Evolutionary conservation across 2,888 invertebrate genomes (phyloP).

Genomic region (Aphodius granarius): DNA sequence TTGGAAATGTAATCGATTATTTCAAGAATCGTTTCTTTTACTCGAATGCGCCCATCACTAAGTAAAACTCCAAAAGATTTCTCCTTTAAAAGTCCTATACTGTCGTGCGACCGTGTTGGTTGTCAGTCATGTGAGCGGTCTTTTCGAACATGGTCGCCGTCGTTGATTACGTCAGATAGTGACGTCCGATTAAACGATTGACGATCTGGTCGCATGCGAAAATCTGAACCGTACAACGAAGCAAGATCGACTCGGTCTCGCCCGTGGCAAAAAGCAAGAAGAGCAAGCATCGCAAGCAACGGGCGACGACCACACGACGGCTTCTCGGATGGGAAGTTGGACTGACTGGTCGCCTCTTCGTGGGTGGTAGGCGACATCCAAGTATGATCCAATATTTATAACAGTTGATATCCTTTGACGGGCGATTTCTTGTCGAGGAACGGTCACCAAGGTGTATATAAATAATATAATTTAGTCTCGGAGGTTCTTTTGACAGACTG

Average conservation of each 20-base stretch:
- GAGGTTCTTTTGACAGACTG: slow-evolving; percentile 46
- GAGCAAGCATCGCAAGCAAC: slow-evolving; percentile 7
- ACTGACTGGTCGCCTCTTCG: slow-evolving; percentile 39
- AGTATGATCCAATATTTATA: slow-evolving; percentile 51
- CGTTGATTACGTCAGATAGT: slow-evolving; percentile 52
- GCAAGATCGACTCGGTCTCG: slow-evolving; percentile 3
- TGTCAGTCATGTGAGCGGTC: slow-evolving; percentile 29
- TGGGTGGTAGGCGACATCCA: slow-evolving; percentile 46
- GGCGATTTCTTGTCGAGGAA: slow-evolving; percentile 40
- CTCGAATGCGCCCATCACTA: too few relatives aligned
- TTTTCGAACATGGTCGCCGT: slow-evolving; percentile 48
- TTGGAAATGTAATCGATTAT: too few relatives aligned
- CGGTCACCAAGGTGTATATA: slow-evolving; percentile 36
- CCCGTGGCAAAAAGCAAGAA: slow-evolving; percentile 2
- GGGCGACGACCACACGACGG: slow-evolving; percentile 11
- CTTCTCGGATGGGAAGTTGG: slow-evolving; percentile 35
- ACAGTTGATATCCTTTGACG: slow-evolving; percentile 47
- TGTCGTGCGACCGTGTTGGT: slow-evolving; percentile 20
- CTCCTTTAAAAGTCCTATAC: slow-evolving; percentile 31
- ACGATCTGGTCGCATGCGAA: slow-evolving; percentile 48
- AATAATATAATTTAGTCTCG: slow-evolving; percentile 38
- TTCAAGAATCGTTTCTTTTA: too few relatives aligned
- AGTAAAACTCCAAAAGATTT: background rate
- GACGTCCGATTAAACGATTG: slow-evolving; percentile 50
- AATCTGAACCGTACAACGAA: slow-evolving; percentile 15